Conservation (phyloP, 2,113 vertebrate species). For the Seriola aureovittata region DNA sequence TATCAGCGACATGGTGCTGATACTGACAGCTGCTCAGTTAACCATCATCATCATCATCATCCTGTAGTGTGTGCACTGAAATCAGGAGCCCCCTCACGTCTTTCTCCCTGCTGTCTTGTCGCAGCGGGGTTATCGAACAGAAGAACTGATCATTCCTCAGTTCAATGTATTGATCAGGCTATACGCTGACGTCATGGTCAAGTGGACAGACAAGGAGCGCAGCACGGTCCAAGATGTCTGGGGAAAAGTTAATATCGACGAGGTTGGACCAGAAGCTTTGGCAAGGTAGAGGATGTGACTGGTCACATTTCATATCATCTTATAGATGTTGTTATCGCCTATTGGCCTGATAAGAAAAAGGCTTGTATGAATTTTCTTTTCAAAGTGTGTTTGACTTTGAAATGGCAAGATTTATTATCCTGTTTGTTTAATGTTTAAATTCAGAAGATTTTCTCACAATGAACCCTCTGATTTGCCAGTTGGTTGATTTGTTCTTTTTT, state of each 20-base stretch:
- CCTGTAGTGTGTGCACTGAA: not conserved
- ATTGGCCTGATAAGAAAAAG: not conserved
- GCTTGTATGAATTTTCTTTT: not conserved
- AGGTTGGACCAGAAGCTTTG: constrained; percentile 31
- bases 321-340: too few relatives aligned
- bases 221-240: constrained; percentile 27
- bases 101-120: too few relatives aligned
- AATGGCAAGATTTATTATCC: not conserved
- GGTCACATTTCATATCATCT: not conserved
- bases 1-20: not conserved
- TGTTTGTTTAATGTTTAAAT: too few relatives aligned
- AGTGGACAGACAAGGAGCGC: constrained; percentile 51
- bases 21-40: not conserved
- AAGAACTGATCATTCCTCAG: not conserved
- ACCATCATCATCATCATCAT: not conserved
- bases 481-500: not conserved
- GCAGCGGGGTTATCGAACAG: not conserved
- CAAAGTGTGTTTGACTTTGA: too few relatives aligned
- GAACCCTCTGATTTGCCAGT: too few relatives aligned
- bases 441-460: not conserved
- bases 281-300: constrained; percentile 27
- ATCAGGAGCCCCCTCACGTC: not conserved
- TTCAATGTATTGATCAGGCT: too few relatives aligned
- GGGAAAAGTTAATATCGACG: constrained; percentile 47
- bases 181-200: constrained; percentile 29